Conservation (phyloP, 2,797 vertebrate species). For the Coluber constrictor region DNA sequence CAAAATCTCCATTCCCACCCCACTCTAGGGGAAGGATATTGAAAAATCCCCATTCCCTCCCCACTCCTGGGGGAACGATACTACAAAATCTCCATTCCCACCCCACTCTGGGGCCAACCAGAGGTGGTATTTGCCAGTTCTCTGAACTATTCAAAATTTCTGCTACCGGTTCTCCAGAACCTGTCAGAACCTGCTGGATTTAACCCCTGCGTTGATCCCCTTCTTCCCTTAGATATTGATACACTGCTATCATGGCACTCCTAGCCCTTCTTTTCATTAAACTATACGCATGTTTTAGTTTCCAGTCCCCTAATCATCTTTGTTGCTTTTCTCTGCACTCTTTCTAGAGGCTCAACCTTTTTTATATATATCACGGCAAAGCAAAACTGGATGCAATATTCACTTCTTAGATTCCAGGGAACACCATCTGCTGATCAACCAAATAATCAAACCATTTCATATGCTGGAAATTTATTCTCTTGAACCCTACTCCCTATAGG, state of each 20-base stretch:
- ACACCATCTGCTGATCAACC: background rate
- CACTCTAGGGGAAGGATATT: too few species aligned
- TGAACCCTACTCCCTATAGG: background rate
- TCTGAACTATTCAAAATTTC: too few species aligned
- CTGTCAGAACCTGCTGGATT: too few species aligned
- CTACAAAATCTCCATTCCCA: too few species aligned
- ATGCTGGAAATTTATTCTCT: background rate
- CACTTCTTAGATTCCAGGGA: background rate
- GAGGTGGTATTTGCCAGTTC: too few species aligned
- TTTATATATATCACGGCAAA: fast-evolving
- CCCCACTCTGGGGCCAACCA: too few species aligned
- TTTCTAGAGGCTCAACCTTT: background rate
- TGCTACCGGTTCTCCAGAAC: too few species aligned
- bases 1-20: too few species aligned
- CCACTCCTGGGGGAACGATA: too few species aligned
- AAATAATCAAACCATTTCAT: background rate
- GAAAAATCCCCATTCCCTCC: too few species aligned
- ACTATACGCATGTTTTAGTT: background rate
- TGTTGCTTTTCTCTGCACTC: background rate
- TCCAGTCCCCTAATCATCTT: background rate
- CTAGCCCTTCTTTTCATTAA: background rate
- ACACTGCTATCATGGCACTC: background rate
- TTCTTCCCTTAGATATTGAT: background rate
- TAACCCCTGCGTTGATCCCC: too few species aligned
- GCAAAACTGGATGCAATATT: background rate